Percentiles rank a stretch among this genome's conserved stretches.
These are phyloP conservation scores for Myzus persicae DNA, from an alignment of 1,140 invertebrate species.

Conservation along the genomic window DNA sequence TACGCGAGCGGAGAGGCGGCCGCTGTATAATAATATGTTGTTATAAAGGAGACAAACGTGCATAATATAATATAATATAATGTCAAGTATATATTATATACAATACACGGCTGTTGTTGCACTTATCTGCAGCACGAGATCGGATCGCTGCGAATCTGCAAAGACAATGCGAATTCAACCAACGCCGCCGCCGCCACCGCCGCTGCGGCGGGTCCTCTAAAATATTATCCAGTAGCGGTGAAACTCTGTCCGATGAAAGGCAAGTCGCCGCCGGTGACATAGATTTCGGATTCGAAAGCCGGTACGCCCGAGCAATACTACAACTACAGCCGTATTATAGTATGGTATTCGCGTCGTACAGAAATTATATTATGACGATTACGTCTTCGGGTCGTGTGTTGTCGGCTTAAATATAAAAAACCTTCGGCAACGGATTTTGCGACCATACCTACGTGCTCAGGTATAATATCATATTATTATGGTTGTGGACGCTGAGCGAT, in stretches of 20 bases:
- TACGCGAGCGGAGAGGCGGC: not conserved
- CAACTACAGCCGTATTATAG: not conserved
- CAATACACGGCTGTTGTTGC: not conserved
- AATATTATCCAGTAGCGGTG: conserved; percentile 16
- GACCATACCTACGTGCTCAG: no score
- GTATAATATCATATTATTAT: no score
- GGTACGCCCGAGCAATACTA: no score
- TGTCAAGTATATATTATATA: not conserved
- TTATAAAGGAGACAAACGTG: conserved; percentile 22
- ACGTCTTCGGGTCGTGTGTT: not conserved
- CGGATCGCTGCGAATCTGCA: not conserved
- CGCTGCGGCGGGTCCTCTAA: not conserved
- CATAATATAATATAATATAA: conserved; percentile 8
- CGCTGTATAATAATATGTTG: not conserved
- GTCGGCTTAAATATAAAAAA: not conserved
- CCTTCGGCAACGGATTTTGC: not conserved
- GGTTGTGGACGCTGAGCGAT: not conserved
- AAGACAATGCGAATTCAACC: conserved; percentile 23
- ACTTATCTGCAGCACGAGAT: not conserved
- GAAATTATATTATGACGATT: not conserved
- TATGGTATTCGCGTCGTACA: not conserved
- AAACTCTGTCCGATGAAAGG: conserved; percentile 28
- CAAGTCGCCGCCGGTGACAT: not conserved
- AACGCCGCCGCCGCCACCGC: not conserved
- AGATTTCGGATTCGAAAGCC: conserved; percentile 31